These are phyloP conservation scores for Ailuropoda melanoleuca DNA, from an alignment of 2,113 vertebrate species.

Conservation along the genomic window DNA sequence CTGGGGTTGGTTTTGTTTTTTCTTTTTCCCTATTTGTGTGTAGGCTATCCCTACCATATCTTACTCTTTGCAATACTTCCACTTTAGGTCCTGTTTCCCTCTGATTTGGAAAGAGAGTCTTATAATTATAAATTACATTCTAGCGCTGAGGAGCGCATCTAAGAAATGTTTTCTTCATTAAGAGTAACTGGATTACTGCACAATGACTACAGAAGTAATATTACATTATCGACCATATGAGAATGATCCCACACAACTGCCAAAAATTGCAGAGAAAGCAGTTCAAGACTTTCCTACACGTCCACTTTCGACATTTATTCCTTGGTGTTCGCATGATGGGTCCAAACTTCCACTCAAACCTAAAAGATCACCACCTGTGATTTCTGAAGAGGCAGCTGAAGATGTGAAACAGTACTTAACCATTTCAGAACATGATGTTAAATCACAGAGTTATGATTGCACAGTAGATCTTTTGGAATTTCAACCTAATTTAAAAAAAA, in stretches of 20 bases:
- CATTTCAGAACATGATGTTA: constrained; percentile 51
- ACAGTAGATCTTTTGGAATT: constrained; percentile 86
- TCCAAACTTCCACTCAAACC: constrained; percentile 74
- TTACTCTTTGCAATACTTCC: constrained; percentile 85
- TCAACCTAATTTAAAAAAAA: constrained; percentile 69
- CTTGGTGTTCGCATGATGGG: constrained; percentile 72
- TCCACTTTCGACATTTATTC: constrained; percentile 71
- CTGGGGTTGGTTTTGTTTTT: neutral
- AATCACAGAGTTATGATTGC: constrained; percentile 81
- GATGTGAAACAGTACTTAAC: constrained; percentile 44
- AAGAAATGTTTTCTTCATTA: constrained; percentile 62
- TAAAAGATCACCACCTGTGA: constrained; percentile 64
- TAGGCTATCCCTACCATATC: constrained; percentile 63
- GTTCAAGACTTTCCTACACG: constrained; percentile 75
- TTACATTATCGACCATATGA: constrained; percentile 73
- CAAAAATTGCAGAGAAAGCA: constrained; percentile 67
- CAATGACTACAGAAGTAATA: constrained; percentile 77
- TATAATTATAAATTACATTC: constrained; percentile 67
- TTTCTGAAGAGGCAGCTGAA: constrained; percentile 68
- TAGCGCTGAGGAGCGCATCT: constrained; percentile 62
- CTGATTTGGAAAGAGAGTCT: constrained; percentile 74
- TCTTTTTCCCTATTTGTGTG: constrained; percentile 5
- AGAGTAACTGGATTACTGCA: constrained; percentile 65
- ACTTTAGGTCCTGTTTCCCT: constrained; percentile 84
- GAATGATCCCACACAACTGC: constrained; percentile 65